A percentile compares a stretch with the other conserved stretches of the same genome.
phyloP scores from a whole-genome alignment of 2,888 invertebrate genomes.

The Hermodice carunculata region DNA sequence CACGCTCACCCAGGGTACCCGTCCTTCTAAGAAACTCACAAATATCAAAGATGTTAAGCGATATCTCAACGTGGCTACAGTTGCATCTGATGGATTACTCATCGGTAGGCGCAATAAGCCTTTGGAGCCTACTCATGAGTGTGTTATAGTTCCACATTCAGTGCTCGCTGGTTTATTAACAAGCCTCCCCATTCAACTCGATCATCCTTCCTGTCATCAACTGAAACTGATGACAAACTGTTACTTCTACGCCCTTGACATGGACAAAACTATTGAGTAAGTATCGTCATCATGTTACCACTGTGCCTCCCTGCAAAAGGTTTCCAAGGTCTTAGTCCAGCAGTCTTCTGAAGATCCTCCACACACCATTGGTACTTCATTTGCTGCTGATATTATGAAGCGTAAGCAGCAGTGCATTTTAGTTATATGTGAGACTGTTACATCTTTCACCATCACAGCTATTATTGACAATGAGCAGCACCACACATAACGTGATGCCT shows the following conservation, averaged over 20 bases:
- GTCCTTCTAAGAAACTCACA: constrained; percentile 43
- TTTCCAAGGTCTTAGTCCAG: constrained; percentile 23
- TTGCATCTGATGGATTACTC: constrained; percentile 33
- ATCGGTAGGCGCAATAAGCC: constrained; percentile 20
- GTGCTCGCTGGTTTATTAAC: constrained; percentile 40
- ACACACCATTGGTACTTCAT: constrained; percentile 33
- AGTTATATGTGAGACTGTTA: constrained; percentile 32
- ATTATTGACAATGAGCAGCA: constrained; percentile 28
- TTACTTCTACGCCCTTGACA: constrained; percentile 40
- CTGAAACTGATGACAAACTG: constrained; percentile 35
- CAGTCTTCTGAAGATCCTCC: constrained; percentile 41
- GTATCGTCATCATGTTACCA: constrained; percentile 34
- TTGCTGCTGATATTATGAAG: constrained; percentile 46
- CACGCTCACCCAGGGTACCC: constrained; percentile 43
- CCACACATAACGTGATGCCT: constrained; percentile 25
- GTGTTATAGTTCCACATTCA: constrained; percentile 38
- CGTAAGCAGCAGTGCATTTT: constrained; percentile 39
- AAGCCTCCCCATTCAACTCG: constrained; percentile 40
- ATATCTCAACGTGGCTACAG: constrained; percentile 24
- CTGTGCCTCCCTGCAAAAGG: constrained; percentile 38
- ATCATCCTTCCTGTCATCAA: constrained; percentile 43
- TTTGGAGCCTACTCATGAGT: constrained; percentile 25
- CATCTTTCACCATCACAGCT: constrained; percentile 30
- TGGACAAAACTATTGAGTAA: constrained; percentile 25
- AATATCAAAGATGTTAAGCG: constrained; percentile 37